Conservation (phyloP, 2,797 vertebrate genomes). For the Atherinosoma microstoma region DNA sequence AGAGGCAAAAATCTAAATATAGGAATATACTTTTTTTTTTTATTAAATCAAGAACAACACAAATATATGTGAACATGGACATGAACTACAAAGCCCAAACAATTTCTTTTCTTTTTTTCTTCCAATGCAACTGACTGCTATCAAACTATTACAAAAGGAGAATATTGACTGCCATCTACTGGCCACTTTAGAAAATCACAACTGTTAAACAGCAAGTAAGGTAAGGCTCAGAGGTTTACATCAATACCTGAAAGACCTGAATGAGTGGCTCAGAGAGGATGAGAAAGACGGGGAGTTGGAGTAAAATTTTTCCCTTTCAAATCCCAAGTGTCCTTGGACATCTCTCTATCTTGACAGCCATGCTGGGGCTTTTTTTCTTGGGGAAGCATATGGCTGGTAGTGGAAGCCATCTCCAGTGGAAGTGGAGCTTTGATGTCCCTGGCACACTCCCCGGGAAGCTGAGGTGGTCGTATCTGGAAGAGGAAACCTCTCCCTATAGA, state of each 20-base stretch:
- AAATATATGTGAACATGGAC: too few relatives aligned
- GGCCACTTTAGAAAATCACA: constrained; percentile 48
- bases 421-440: constrained; percentile 5
- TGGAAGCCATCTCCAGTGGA: constrained; percentile 1
- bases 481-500: constrained; percentile 60
- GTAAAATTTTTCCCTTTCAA: constrained; percentile 19
- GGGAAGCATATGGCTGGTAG: neutral
- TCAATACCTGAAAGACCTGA: constrained; percentile 49
- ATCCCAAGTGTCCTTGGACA: constrained; percentile 6
- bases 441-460: constrained; percentile 17
- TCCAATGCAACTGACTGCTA: constrained; percentile 1
- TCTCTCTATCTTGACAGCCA: neutral
- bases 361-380: neutral
- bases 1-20: neutral
- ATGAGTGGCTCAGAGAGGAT: constrained; percentile 31
- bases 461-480: constrained; percentile 42
- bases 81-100: constrained; percentile 10
- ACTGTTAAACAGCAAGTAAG: neutral
- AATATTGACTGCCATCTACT: constrained; percentile 77
- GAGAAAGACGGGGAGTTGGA: neutral
- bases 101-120: neutral
- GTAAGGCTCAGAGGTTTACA: neutral
- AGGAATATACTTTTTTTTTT: neutral
- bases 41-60: too few relatives aligned
- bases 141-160: constrained; percentile 32